Base-by-base conservation (phyloP, 37 sponge, comb jelly and placozoan species). In the Oscarella lobularis region DNA sequence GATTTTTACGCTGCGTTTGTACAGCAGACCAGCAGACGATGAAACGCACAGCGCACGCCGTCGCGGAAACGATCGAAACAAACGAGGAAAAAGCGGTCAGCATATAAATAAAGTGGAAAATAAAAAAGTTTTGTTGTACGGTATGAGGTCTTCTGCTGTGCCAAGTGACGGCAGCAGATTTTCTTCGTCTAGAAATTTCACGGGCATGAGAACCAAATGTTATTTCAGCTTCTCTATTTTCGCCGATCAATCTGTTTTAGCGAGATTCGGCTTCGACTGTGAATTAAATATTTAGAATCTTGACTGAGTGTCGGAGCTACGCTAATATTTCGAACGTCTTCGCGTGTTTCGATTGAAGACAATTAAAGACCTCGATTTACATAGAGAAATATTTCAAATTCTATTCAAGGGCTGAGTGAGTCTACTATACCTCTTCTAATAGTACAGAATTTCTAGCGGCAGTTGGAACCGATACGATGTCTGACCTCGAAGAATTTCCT, bases 141-240 rank as follows among this genome's bases (percentile, higher is more conserved):
- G 31, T 5, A 68, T 68, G 6, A 68, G 71, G 33, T 5, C 6
- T 14, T 68, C 71, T 32, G 71, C 6, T 30, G 71, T 68, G 20
- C 60, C 60, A 14, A 68, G 31, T 20, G 6, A 4, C 6, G 71
- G 71, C 71, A 4, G 31, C 76, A 3, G 33, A 41, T 82, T 77
- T 32, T 78, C 70, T 29, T 2, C 38, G 40, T 75, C 80, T 31
- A 86, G 73, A 71, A 86, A 86, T 2, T 41, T 39, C 32, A 74
- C 71, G 30, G 87, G 87, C 67, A 86, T 70, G 9, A 73, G 55
- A 0, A 86, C 87, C 36, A 82, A 31, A 2, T n/a, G 27, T 0
- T 37, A 5, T 2, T 27, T 9, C 76, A 86, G 36, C 27, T 60
- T 41, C 2, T 79, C 72, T 31, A 41, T 38, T 38, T 79, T 76